Conservation (phyloP, 2,888 invertebrate genomes). For the Xylota sylvarum region DNA sequence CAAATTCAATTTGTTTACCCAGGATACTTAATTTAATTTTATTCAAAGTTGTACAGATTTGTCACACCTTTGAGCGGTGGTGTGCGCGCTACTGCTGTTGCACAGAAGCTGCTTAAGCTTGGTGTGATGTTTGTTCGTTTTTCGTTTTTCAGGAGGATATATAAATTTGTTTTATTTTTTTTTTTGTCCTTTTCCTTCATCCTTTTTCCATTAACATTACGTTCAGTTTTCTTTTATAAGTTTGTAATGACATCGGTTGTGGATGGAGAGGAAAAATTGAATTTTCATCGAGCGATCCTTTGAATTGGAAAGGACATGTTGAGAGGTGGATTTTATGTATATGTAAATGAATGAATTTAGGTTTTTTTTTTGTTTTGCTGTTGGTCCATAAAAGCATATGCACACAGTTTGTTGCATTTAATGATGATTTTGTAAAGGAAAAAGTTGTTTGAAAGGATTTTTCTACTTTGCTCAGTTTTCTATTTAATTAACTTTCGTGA, state of each 20-base stretch:
- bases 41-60: constrained; percentile 69
- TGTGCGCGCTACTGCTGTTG: not conserved
- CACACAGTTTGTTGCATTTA: constrained; percentile 41
- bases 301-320: constrained; percentile 58
- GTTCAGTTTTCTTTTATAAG: constrained; percentile 48
- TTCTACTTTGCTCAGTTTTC: constrained; percentile 53
- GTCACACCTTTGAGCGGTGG: constrained; percentile 64
- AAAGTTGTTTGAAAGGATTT: constrained; percentile 58
- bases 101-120: not conserved
- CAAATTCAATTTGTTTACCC: constrained; percentile 74
- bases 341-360: constrained; percentile 53
- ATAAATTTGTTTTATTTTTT: constrained; percentile 24
- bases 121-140: constrained; percentile 18
- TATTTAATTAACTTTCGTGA: constrained; percentile 70
- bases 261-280: constrained; percentile 38
- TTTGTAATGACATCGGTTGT: constrained; percentile 63
- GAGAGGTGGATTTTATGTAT: constrained; percentile 33
- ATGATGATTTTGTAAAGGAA: constrained; percentile 53
- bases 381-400: not conserved
- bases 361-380: constrained; percentile 27
- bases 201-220: constrained; percentile 48
- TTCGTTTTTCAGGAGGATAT: not conserved
- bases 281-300: constrained; percentile 69
- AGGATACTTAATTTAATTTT: constrained; percentile 75
- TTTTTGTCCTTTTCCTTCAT: not conserved